Percentiles rank a stretch among this genome's conserved stretches.
Evolutionary conservation across 92 coral and sea anemone genomes (phyloP).

Genomic region (Virgularia gustaviana): DNA sequence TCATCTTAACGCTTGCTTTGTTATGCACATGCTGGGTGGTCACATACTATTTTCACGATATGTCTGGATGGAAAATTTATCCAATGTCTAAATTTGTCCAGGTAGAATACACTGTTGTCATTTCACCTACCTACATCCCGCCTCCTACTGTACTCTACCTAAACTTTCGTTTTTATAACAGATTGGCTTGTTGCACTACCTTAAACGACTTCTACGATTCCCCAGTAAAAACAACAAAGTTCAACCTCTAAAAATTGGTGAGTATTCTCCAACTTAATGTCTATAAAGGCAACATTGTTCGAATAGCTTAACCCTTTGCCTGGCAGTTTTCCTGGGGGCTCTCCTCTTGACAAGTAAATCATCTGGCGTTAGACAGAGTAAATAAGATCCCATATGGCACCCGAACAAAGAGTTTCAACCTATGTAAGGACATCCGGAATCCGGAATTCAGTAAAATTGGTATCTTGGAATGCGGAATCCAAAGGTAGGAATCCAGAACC

Average conservation of each 20-base stretch:
- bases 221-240: neutral
- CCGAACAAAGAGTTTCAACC: no score
- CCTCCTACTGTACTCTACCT: neutral
- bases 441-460: no score
- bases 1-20: slow-evolving; percentile 71
- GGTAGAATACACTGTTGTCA: no score
- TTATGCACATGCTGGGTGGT: slow-evolving; percentile 83
- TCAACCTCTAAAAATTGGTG: slow-evolving; percentile 22
- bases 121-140: neutral
- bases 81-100: slow-evolving; percentile 53
- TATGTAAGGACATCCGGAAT: no score
- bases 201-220: slow-evolving; percentile 16
- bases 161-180: neutral
- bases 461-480: no score
- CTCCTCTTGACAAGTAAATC: no score
- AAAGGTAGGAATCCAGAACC: no score
- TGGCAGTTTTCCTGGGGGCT: no score
- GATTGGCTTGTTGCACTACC: slow-evolving; percentile 22
- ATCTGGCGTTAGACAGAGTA: no score
- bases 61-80: slow-evolving; percentile 69
- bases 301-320: no score
- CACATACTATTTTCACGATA: slow-evolving; percentile 80
- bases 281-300: no score
- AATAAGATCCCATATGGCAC: neutral
- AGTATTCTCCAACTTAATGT: neutral